Evolutionary conservation across 2,888 invertebrate species (phyloP).

Genomic region (Pristionchus japonicus): DNA sequence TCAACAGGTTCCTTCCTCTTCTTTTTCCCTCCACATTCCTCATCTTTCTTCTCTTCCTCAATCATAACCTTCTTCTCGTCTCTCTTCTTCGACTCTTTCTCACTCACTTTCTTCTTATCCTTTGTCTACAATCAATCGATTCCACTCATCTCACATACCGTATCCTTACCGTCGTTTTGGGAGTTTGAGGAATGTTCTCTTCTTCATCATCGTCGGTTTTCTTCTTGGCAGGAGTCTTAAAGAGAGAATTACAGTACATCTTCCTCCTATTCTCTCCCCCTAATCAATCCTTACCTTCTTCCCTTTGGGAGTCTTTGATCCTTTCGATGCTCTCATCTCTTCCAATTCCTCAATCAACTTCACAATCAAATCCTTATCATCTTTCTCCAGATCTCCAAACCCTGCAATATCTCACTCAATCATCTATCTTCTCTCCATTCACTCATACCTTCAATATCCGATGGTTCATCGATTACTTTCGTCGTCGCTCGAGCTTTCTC

Average conservation of each 20-base stretch:
- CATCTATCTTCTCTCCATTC: neutral
- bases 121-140: conserved; percentile 47
- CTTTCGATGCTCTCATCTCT: conserved; percentile 45
- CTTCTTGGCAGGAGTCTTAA: conserved; percentile 36
- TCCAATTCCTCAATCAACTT: conserved; percentile 59
- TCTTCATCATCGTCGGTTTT: neutral
- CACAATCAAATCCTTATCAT: conserved; percentile 54
- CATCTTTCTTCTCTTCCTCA: conserved; percentile 25
- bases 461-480: conserved; percentile 84
- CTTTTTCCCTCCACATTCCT: neutral
- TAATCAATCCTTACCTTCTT: neutral
- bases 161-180: neutral
- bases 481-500: conserved; percentile 86
- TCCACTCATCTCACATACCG: neutral
- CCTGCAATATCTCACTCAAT: conserved; percentile 43
- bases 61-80: conserved; percentile 32
- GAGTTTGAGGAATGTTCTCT: neutral
- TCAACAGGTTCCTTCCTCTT: conserved; percentile 49
- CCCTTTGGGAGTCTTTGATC: conserved; percentile 40
- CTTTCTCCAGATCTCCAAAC: conserved; percentile 49
- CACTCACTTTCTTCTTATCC: conserved; percentile 5
- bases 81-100: conserved; percentile 38
- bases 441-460: conserved; percentile 81
- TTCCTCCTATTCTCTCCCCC: neutral
- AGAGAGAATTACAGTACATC: neutral